Evolutionary conservation across 1,140 invertebrate genomes (phyloP).

Genomic region (Platyura marginata): DNA sequence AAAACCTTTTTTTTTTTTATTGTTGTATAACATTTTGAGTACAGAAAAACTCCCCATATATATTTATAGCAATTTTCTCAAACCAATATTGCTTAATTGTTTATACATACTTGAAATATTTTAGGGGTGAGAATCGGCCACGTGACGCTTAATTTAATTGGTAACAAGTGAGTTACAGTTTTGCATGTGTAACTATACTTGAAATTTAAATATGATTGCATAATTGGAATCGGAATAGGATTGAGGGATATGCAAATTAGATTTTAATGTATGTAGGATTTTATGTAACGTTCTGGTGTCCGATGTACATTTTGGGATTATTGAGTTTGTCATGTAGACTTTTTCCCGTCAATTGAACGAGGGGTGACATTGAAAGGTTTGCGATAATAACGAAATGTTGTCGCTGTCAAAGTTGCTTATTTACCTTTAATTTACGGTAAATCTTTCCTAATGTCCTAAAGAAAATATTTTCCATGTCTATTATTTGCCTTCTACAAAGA

Average conservation of each 20-base stretch:
- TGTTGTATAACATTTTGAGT: background rate
- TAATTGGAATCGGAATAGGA: too few relatives aligned
- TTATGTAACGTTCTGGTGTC: too few relatives aligned
- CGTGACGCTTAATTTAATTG: constrained; percentile 3
- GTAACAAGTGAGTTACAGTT: constrained; percentile 2
- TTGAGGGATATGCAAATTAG: too few relatives aligned
- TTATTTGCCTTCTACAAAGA: background rate
- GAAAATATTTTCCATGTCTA: background rate
- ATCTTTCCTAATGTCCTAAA: background rate
- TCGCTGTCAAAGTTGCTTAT: background rate
- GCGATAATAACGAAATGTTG: background rate
- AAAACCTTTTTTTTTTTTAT: too few relatives aligned
- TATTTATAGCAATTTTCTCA: background rate
- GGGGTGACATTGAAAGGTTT: too few relatives aligned
- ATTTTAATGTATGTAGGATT: too few relatives aligned
- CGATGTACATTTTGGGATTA: too few relatives aligned
- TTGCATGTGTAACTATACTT: background rate
- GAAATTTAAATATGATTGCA: too few relatives aligned
- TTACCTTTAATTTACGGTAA: background rate
- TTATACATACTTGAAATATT: background rate
- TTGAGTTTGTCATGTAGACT: too few relatives aligned
- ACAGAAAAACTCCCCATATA: background rate
- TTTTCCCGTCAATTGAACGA: too few relatives aligned
- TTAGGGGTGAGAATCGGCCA: constrained; percentile 1
- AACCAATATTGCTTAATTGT: constrained; percentile 4